Evolutionary conservation across 2,113 vertebrate genomes (phyloP).

Genomic region (Callipepla squamata): DNA sequence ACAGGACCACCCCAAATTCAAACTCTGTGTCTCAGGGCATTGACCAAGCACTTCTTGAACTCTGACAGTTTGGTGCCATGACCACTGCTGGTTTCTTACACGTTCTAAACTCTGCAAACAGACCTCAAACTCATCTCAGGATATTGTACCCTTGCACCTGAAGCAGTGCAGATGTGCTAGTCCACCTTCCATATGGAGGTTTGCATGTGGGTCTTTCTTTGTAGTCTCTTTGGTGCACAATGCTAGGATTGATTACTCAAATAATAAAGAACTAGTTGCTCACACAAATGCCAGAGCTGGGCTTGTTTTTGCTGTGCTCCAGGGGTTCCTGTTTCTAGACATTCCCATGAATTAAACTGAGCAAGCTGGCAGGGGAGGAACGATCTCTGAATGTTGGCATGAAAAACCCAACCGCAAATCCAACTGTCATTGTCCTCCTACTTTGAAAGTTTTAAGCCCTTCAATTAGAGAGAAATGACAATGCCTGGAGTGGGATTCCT

Average conservation of each 20-base stretch:
- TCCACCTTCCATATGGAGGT: not conserved
- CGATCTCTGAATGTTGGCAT: slow-evolving; percentile 41
- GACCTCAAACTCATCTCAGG: not conserved
- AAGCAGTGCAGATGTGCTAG: not conserved
- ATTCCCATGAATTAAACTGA: slow-evolving; percentile 64
- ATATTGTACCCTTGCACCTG: not conserved
- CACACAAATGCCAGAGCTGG: slow-evolving; percentile 15
- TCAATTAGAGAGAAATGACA: slow-evolving; percentile 53
- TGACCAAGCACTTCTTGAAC: too few relatives aligned
- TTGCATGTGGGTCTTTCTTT: not conserved
- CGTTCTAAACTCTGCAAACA: not conserved
- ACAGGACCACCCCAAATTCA: too few relatives aligned
- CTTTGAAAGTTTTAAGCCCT: slow-evolving; percentile 57
- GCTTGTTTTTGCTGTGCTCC: slow-evolving; percentile 30
- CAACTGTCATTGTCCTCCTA: slow-evolving; percentile 48
- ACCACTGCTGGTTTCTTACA: not conserved
- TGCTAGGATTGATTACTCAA: not conserved
- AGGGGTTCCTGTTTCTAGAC: slow-evolving; percentile 59
- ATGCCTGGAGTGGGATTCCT: slow-evolving; percentile 51
- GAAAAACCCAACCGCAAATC: slow-evolving; percentile 51
- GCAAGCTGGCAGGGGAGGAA: slow-evolving; percentile 44
- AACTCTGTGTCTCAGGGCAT: too few relatives aligned
- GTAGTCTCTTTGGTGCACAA: not conserved
- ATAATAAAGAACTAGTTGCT: slow-evolving; percentile 24
- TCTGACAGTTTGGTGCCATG: too few relatives aligned